Evolutionary conservation across 2,113 vertebrate genomes (phyloP).

Genomic region (Sinosuthora webbiana): DNA sequence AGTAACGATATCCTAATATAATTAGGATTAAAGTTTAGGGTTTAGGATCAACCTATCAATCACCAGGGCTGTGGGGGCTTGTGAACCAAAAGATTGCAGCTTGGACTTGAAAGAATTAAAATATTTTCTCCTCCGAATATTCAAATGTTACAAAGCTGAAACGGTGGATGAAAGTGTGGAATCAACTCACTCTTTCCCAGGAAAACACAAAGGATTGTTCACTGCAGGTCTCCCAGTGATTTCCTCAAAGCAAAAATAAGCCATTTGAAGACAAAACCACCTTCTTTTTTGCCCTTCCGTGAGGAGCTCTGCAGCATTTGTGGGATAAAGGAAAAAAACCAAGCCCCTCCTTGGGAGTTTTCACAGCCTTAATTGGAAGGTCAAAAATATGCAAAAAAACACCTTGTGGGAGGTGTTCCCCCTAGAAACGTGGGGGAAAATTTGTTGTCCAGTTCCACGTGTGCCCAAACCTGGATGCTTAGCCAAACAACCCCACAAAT

Average conservation of each 20-base stretch:
- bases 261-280: not conserved
- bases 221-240: accelerated
- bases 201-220: not conserved
- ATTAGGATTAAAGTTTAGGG: not conserved
- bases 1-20: not conserved
- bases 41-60: not conserved
- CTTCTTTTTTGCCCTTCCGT: not conserved
- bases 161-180: not conserved
- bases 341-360: not conserved
- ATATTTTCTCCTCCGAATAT: not conserved
- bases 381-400: not conserved
- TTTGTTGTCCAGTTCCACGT: not conserved
- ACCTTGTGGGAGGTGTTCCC: not conserved
- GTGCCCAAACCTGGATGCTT: not conserved
- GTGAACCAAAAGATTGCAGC: not conserved
- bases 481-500: not conserved
- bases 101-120: not conserved
- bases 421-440: not conserved
- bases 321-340: not conserved
- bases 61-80: not conserved
- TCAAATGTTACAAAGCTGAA: not conserved
- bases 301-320: not conserved
- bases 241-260: not conserved
- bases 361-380: not conserved
- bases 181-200: not conserved